These are phyloP conservation scores for Psilanteris sp. DNA, from an alignment of 1,140 invertebrate species.

Conservation along the genomic window DNA sequence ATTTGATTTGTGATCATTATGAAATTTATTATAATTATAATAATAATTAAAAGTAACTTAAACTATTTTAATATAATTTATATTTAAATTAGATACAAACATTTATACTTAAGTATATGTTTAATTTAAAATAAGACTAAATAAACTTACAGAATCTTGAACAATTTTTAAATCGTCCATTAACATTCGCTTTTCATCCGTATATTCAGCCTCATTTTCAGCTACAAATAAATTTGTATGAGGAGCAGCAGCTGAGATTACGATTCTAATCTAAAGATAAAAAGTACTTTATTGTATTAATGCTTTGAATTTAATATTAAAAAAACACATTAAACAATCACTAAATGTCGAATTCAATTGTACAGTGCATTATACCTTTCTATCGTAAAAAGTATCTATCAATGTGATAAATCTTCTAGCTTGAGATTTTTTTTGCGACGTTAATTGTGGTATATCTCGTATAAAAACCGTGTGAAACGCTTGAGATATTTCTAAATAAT, in stretches of 20 bases:
- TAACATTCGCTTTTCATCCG: conserved; percentile 89
- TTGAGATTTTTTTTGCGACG: conserved; percentile 88
- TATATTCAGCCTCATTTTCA: conserved; percentile 80
- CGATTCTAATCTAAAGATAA: conserved; percentile 84
- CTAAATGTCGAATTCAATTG: no score
- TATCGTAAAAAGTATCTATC: conserved; percentile 98
- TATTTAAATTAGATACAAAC: no score
- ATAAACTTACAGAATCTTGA: conserved; percentile 79
- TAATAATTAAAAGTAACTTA: conserved; percentile 3
- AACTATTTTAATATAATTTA: no score
- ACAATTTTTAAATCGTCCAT: conserved; percentile 96
- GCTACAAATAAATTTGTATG: conserved; percentile 88
- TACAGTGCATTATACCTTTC: no score
- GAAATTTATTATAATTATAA: conserved; percentile 61
- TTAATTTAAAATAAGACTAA: no score
- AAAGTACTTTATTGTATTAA: no score
- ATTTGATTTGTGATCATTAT: conserved; percentile 87
- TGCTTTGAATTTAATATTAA: no score
- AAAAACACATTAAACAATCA: no score
- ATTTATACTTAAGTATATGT: no score
- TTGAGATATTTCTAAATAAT: conserved; percentile 95
- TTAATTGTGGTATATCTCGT: conserved; percentile 92
- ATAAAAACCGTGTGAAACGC: conserved; percentile 97
- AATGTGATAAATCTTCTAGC: conserved; percentile 97
- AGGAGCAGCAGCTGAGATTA: conserved; percentile 89